Conservation (phyloP, 2,888 invertebrate genomes). For the Caenorhabditis macrosperma region DNA sequence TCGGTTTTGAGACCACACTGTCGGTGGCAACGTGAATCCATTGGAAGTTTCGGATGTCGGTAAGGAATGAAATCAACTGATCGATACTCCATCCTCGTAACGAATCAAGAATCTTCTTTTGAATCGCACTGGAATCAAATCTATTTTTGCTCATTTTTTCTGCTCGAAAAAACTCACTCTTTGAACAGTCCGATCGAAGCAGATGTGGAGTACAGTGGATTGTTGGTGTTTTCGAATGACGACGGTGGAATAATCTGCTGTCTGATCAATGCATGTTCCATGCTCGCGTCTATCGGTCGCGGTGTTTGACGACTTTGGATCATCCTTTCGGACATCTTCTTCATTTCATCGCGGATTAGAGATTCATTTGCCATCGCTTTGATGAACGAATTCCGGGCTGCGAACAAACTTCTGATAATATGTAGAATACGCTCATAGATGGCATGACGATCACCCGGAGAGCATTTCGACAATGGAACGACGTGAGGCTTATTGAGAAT, state of each 20-base stretch:
- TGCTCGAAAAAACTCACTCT: slow-evolving; percentile 6
- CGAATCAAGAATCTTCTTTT: background rate
- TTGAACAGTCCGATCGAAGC: background rate
- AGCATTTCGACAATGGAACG: slow-evolving; percentile 39
- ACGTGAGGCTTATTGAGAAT: slow-evolving; percentile 30
- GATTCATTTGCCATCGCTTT: slow-evolving; percentile 41
- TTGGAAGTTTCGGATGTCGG: slow-evolving; percentile 32
- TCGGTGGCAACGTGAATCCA: slow-evolving; percentile 61
- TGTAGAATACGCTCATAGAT: slow-evolving; percentile 56
- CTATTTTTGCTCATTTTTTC: background rate
- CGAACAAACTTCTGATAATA: slow-evolving; percentile 34
- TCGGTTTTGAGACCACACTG: slow-evolving; percentile 5
- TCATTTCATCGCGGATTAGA: slow-evolving; percentile 39
- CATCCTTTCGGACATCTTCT: slow-evolving; percentile 33
- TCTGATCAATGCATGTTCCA: slow-evolving; percentile 31
- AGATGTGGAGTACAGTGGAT: background rate
- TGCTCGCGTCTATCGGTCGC: slow-evolving; percentile 18
- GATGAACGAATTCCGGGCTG: slow-evolving; percentile 9
- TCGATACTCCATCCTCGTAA: slow-evolving; percentile 7
- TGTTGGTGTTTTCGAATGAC: slow-evolving; percentile 3
- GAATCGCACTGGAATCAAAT: background rate
- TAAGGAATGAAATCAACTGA: slow-evolving; percentile 18
- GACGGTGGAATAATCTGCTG: slow-evolving; percentile 37
- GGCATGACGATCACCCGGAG: slow-evolving; percentile 40
- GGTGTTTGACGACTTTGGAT: slow-evolving; percentile 26